Evolutionary conservation across 2,113 vertebrate species (phyloP), one percentile per base, ranked within the genome.

Genomic region (Astur gentilis): DNA sequence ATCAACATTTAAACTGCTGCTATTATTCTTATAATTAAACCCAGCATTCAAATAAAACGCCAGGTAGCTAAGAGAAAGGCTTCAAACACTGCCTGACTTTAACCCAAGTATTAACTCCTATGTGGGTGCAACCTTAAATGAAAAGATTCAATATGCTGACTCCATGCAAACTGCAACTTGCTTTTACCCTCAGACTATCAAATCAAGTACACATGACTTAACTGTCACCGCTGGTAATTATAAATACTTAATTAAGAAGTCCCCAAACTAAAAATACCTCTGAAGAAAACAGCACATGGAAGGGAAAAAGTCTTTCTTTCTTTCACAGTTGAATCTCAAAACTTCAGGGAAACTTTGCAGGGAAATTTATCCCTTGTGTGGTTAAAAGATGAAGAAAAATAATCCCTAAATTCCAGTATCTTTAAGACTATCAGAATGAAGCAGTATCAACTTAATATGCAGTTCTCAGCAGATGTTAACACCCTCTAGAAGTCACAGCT

Each of bases 131-230:
- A 60, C 60, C 5, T 13, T 5, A 29, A 72, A 34, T 11, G 20
- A 50, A 86, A 71, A 61, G n/a, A 54, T 32, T 66, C 36, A 14
- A 38, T 14, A 65, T 1, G 3, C 12, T 13, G 45, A 42, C 25
- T 57, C 17, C 40, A 60, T 4, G 11, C 22, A 49, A 85, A 47
- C 29, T 6, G 0, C 17, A 61, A 62, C 13, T 42, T 58, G n/a
- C 32, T 86, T 50, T 76, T 40, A 40, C 16, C 19, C 42, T 62
- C 66, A 52, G 26, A 20, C 58, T 65, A 75, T 58, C 49, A 36
- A 34, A 76, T 1, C 0, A 52, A 1, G 3, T 9, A 47, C 47
- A 60, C 1, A 2, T 16, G 18, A 64, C 13, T 5, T 6, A 72
- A 60, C 20, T 17, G 20, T 27, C 66, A 57, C 15, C 42, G 44